Evolutionary conservation across 2,797 vertebrate species (phyloP).

Genomic region (Lepus townsendii): DNA sequence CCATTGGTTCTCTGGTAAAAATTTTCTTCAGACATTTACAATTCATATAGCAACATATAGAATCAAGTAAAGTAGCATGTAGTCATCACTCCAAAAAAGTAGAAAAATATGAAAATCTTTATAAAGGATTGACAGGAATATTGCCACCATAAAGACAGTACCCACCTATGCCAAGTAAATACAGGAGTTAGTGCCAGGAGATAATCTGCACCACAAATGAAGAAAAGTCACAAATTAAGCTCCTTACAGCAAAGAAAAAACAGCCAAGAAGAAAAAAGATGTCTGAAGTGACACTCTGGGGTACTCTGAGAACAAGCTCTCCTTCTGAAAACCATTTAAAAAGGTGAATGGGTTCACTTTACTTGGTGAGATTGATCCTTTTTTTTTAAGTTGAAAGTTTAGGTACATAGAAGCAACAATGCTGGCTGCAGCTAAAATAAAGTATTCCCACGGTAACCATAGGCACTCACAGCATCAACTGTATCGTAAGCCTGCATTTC

Average conservation of each 20-base stretch:
- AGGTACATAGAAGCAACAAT: background rate
- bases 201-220: background rate
- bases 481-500: background rate
- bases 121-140: background rate
- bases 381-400: background rate
- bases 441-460: background rate
- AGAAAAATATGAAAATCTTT: conserved; percentile 4
- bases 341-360: background rate
- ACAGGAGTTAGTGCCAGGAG: background rate
- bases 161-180: background rate
- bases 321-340: conserved; percentile 38
- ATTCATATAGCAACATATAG: background rate
- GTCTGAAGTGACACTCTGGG: background rate
- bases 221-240: conserved; percentile 12
- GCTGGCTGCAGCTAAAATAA: background rate
- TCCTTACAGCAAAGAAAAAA: background rate
- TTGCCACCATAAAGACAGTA: background rate
- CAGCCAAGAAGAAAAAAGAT: background rate
- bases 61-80: background rate
- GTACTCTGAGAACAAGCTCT: background rate
- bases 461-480: background rate
- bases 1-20: conserved; percentile 23
- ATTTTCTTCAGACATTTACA: conserved; percentile 15
- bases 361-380: background rate
- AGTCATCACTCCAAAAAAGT: conserved; percentile 33